These are phyloP conservation scores for Slavum lentiscoides DNA, from an alignment of 2,888 invertebrate species.

Conservation along the genomic window DNA sequence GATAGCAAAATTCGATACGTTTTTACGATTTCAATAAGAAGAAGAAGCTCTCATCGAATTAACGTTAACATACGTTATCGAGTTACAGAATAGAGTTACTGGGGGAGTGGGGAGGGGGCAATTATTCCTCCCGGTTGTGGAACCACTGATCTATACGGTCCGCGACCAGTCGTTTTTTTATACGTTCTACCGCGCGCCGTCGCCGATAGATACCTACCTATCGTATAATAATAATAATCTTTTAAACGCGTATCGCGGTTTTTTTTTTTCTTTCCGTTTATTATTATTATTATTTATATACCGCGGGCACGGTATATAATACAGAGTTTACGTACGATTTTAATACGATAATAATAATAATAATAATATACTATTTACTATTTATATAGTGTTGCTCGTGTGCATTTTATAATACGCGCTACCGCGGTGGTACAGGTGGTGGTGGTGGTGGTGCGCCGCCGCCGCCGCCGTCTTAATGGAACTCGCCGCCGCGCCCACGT, in stretches of 20 bases:
- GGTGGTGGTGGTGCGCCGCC: no score
- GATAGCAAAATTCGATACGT: no score
- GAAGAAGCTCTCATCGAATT: no score
- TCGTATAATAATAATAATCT: constrained; percentile 2
- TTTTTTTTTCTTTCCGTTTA: neutral
- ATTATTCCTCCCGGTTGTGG: no score
- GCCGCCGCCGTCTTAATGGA: constrained; percentile 23
- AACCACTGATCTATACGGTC: no score
- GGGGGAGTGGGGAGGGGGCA: no score
- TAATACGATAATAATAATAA: neutral
- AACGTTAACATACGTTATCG: no score
- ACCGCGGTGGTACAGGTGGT: neutral
- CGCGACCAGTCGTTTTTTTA: neutral
- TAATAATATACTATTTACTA: neutral
- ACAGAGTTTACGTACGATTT: constrained; percentile 9
- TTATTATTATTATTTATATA: neutral
- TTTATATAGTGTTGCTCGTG: neutral
- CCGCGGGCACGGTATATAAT: neutral
- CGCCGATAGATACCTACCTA: no score
- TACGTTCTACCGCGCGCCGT: neutral
- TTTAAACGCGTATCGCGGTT: neutral
- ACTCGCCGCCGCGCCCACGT: constrained; percentile 35
- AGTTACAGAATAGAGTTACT: no score
- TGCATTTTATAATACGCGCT: neutral
- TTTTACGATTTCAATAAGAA: no score